These are phyloP conservation scores for Caradrina kadenii DNA, from an alignment of 2,888 invertebrate species.

Conservation along the genomic window DNA sequence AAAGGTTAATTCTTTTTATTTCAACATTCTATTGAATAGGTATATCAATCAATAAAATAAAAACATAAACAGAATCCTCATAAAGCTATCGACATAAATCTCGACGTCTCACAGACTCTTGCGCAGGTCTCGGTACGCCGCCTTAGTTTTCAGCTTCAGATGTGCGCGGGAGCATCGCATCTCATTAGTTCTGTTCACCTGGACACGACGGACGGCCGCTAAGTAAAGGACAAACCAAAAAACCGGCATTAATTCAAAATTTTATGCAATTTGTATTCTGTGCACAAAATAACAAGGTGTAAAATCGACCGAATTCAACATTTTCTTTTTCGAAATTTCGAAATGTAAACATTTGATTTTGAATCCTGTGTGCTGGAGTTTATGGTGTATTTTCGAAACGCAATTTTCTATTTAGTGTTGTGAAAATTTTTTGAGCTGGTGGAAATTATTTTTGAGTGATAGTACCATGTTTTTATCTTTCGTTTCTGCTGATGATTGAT, in stretches of 20 bases:
- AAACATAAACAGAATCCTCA: background rate
- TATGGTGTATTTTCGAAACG: constrained; percentile 28
- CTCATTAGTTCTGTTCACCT: constrained; percentile 72
- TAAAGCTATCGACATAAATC: constrained; percentile 17
- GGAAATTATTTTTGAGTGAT: constrained; percentile 58
- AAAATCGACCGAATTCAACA: constrained; percentile 1
- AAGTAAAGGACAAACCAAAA: constrained; percentile 47
- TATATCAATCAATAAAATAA: background rate
- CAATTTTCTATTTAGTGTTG: constrained; percentile 41
- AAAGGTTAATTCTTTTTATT: no score
- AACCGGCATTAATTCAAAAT: constrained; percentile 24
- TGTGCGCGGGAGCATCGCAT: constrained; percentile 62
- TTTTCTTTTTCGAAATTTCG: constrained; percentile 11
- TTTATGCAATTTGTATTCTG: constrained; percentile 28
- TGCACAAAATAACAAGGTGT: constrained; percentile 38
- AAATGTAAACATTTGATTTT: background rate
- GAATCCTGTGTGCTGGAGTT: constrained; percentile 11
- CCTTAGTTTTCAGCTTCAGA: constrained; percentile 74
- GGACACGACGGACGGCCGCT: constrained; percentile 69
- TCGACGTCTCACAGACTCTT: constrained; percentile 13
- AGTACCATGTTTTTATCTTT: constrained; percentile 14
- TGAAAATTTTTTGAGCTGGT: constrained; percentile 46
- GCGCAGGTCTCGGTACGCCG: constrained; percentile 57
- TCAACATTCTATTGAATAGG: background rate
- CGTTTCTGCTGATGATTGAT: constrained; percentile 41